Evolutionary conservation across 1,140 invertebrate genomes (phyloP), one percentile per base, ranked within the genome.

Genomic region (Drosophila bipectinata): DNA sequence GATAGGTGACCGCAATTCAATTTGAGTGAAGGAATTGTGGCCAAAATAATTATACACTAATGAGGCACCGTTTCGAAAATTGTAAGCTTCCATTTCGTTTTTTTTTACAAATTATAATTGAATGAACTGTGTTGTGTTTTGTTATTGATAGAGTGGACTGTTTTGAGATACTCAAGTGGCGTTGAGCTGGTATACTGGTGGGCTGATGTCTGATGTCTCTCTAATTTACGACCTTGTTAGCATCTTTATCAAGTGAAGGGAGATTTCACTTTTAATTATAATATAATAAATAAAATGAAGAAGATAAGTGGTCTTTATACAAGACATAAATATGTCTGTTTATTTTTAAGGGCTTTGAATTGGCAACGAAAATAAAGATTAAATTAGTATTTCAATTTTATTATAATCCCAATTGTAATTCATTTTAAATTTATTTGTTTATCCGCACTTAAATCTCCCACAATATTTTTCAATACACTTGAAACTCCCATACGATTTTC

Each of bases 1-100:
- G 26, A 73, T 62, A 73, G 71, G 69, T 73, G 71, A 73, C 71
- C 71, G 71, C 71, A 63, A 73, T 73, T 73, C 71, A 73, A 63
- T 73, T 73, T 63, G 71, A 73, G 58, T 73, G 71, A 63, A 63
- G 58, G 71, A 73, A 55, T 73, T 73, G 59, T 73, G 71, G 58
- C 52, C 69, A 48, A 73, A 51, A 63, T 73, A 73, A 69, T 69
- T 61, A 55, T 34, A 73, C 69, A 73, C 68, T 73, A 62, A 73
- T 73, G 51, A 63, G 69, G 58, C 52, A 56, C 15, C 8, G 41
- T 24, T 30, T 39, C 32, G 24, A 32, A 51, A 37, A 68, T 69
- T 68, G 51, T 69, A 56, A 68, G 66, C 63, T 48, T 34, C 34
- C 14, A 21, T 49, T 28, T 28, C 26, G 6, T 28, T 28, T 49